Conservation (phyloP, 1,140 invertebrate genomes). For the Wasmannia auropunctata region DNA sequence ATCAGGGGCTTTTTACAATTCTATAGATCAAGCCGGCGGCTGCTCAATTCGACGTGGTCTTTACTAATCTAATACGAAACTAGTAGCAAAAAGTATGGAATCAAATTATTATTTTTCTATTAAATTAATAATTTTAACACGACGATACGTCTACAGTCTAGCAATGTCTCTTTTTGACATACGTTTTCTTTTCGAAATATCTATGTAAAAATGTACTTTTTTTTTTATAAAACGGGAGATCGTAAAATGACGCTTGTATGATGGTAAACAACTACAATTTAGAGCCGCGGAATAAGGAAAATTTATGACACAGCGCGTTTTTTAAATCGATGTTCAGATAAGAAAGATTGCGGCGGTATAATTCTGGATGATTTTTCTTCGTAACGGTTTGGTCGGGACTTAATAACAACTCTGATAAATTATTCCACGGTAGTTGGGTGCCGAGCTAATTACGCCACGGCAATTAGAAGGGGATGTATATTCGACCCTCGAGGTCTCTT, state of each 20-base stretch:
- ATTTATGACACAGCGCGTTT: slow-evolving; percentile 41
- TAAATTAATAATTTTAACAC: background rate
- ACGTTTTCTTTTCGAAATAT: background rate
- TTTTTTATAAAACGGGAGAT: background rate
- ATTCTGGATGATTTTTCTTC: slow-evolving; percentile 50
- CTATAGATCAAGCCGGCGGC: slow-evolving; percentile 20
- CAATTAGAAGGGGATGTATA: slow-evolving; percentile 73
- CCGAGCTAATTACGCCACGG: slow-evolving; percentile 64
- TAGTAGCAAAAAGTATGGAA: background rate
- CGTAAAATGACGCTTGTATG: slow-evolving; percentile 19
- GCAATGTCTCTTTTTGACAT: background rate
- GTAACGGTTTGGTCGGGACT: slow-evolving; percentile 58
- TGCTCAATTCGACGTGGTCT: too few relatives aligned
- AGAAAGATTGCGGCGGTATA: slow-evolving; percentile 38
- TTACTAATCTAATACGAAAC: background rate
- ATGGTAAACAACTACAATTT: slow-evolving; percentile 37
- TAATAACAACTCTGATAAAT: slow-evolving; percentile 71
- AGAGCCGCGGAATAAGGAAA: slow-evolving; percentile 15
- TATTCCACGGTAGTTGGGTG: slow-evolving; percentile 60
- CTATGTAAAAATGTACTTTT: background rate
- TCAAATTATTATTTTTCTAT: slow-evolving; percentile 24
- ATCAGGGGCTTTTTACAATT: slow-evolving; percentile 55
- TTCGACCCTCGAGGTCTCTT: slow-evolving; percentile 72
- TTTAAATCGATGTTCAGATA: slow-evolving; percentile 58
- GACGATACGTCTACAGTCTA: background rate